Base-by-base conservation (phyloP, 2,888 invertebrate species). In the Pherbina coryleti region DNA sequence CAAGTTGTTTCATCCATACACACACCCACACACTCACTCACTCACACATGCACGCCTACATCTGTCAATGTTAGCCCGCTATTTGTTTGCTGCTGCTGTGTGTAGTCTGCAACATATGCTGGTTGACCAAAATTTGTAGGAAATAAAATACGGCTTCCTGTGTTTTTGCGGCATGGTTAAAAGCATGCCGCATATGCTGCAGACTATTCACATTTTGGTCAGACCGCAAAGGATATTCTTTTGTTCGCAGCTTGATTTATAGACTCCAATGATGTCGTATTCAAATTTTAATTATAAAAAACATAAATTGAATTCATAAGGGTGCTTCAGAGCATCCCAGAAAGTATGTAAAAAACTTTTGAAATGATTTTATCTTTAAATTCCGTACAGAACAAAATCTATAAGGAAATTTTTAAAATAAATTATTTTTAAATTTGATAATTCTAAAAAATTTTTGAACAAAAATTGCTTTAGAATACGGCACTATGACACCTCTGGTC, bases 71-170 rank as follows among this genome's bases (percentile, higher is more conserved):
- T 31, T 72, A 37, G 25, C 28, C 28, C 37, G 62, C 28, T 62
- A 28, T 66, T 17, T 31, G 34, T 25, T 44, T 44, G 44, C 49
- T 17, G 19, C n/a, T n/a, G n/a, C n/a, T n/a, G 67, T n/a, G 17
- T 28, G 44, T 9, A 8, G 22, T 49, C 1, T 44, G n/a, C 67
- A 67, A 44, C 67, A 19, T 44, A 67, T 53, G 53, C 14, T 34
- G 53, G 53, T 73, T 73, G 44, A 67, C 17, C 49, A 19, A n/a
- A 73, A 72, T 44, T 55, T 51, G 28, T 53, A 17, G 55, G 11
- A 72, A 72, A 72, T 44, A 73, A 73, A 73, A 73, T 49, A 31
- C 28, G 22, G 73, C 44, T 49, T 62, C 60, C 28, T 73, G 37
- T 51, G n/a, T n/a, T n/a, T 73, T 73, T 73, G 60, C 60, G 60